Evolutionary conservation across 2,888 invertebrate genomes (phyloP), one percentile per base, ranked within the genome.

Genomic region (Poecilus cupreus): DNA sequence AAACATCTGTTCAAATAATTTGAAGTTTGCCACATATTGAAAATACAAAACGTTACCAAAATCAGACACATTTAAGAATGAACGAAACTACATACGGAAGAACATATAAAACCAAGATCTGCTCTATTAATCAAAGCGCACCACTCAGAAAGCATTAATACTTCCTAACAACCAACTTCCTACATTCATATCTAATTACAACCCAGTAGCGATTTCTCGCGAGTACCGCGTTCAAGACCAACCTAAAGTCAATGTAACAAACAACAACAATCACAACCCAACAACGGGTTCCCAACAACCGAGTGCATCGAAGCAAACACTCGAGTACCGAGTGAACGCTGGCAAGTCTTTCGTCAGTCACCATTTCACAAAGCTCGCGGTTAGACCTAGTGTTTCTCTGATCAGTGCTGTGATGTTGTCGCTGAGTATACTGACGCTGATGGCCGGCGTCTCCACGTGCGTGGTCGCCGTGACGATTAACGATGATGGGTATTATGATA

Each of bases 401-500:
- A n/a, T n/a, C 13, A 26, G 60, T 60, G 60, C 13, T 16, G 64
- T 32, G 32, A 68, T 68, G 64, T 68, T 68, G 64, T 10, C 64
- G 8, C 37, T 68, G 32, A 68, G 37, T 32, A 18, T 68, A 10
- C 16, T 68, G 37, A 3, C 37, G 8, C 10, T 60, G 24, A 16
- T 68, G 8, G 37, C 16, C 18, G 2, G 64, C 37, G 72, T 10
- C n/a, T 22, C 24, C 4, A 22, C 72, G 20, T 6, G 22, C 13
- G 20, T 57, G 11, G 8, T 72, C 13, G 51, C 68, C 10, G 10
- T 79, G 18, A 13, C 80, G 10, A 72, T 80, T 13, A 39, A 20
- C 26, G 39, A 72, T 11, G 57, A 80, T 70, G 86, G 86, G 16
- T 86, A 84, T 80, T 91, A 91, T 84, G 88, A 89, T 37, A 90